Evolutionary conservation across 2,888 invertebrate species (phyloP), one percentile per base, ranked within the genome.

Genomic region (Myopa tessellatipennis): DNA sequence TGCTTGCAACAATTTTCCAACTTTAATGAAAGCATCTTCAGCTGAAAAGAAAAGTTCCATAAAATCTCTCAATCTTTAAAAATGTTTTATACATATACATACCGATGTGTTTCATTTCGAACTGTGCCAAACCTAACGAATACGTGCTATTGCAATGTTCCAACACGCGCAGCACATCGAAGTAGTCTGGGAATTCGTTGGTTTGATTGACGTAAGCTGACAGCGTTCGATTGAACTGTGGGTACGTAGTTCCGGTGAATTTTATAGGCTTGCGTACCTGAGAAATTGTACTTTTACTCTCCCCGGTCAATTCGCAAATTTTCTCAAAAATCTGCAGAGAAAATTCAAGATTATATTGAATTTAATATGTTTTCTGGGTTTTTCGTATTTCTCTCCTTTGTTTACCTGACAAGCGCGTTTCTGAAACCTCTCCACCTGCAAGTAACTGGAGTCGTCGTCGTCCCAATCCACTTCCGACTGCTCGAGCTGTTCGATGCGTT

Each of bases 391-490:
- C 26, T 26, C 7, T 10, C 10, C 7, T 52, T 4, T 10, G 80
- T 80, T 79, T 63, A 87, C 86, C 83, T 88, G 87, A 78, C 88
- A 89, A 55, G 89, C 89, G 69, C 89, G 84, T 77, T 88, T 89
- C 77, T 89, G 89, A 73, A 80, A 89, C 34, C 88, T 86, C 77
- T 94, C 94, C 80, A 93, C 91, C 81, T 93, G 91, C 61, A 95
- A 89, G 88, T 94, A 96, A 50, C 92, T 90, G 4, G 95, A 95
- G 86, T 94, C 91, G 68, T 92, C 91, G 45, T 95, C 95, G 81
- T 94, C 93, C 83, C 94, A 93, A 86, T 94, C 93, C 81, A 95
- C 92, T 3, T 95, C 92, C 83, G 95, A 94, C 71, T 91, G 90
- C 84, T 95, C 94, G 6, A 95, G 87, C 80, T 92, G 90, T 82